These are phyloP conservation scores for Cuniculus paca DNA, from an alignment of 2,797 vertebrate species.

Conservation along the genomic window DNA sequence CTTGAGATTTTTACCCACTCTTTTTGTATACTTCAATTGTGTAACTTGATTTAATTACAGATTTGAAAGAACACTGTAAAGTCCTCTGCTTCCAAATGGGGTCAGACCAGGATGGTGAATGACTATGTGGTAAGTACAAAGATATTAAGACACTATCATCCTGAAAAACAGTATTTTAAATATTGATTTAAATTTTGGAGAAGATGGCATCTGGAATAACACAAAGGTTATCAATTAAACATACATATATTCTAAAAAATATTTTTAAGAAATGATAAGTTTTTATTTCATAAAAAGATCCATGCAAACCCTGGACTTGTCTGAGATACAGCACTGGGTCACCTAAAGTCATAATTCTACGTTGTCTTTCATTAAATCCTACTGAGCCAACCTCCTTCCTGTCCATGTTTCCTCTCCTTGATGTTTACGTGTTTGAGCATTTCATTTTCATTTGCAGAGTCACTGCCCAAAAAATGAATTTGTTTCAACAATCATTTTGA, in stretches of 20 bases:
- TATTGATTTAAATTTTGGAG: constrained; percentile 19
- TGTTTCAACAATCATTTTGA: constrained; percentile 76
- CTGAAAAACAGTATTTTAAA: background rate
- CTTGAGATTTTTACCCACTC: background rate
- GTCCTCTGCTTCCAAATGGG: background rate
- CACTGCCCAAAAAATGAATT: constrained; percentile 74
- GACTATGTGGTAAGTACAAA: background rate
- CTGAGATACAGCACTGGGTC: background rate
- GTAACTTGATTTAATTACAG: background rate
- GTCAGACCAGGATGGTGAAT: background rate
- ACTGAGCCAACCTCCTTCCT: background rate
- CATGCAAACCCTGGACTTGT: background rate
- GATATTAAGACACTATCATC: background rate
- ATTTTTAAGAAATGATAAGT: background rate
- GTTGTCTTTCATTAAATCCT: background rate
- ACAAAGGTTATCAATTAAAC: background rate
- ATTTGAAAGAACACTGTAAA: background rate
- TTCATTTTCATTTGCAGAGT: constrained; percentile 70
- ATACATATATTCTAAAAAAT: background rate
- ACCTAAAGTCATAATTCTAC: background rate
- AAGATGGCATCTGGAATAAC: background rate
- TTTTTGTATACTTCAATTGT: background rate
- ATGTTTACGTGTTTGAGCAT: constrained; percentile 36
- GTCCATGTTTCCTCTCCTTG: background rate
- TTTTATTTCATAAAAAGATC: background rate